Evolutionary conservation across 2,888 invertebrate species (phyloP), one percentile per base, ranked within the genome.

Genomic region (Ptychoptera contaminata): DNA sequence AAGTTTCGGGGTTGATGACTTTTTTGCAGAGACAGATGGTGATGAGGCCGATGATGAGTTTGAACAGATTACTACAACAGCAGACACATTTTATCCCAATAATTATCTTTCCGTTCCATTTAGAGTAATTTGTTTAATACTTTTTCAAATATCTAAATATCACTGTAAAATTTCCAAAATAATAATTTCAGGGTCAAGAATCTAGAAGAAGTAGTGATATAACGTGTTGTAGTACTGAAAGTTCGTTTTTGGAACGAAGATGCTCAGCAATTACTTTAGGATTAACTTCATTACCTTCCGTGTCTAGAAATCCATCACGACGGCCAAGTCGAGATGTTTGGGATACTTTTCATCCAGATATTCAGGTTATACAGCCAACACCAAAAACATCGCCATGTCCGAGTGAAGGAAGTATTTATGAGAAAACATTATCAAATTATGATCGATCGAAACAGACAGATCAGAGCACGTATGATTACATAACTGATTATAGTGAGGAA

Each of bases 181-280:
- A 15, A 32, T 12, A 16, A 39, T 37, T 47, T 10, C 46, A 65
- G 66, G 62, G 60, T 42, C 61, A 63, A 43, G 66, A 68, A 45
- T 65, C 72, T 9, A 64, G 85, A 37, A 73, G 86, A 40, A 73
- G 81, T 54, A 85, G 85, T 59, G 85, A 83, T 51, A 81, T 83
- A 55, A 86, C 86, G 30, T 85, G 84, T 63, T 86, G 85, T 53
- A 85, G 85, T 58, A 83, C 84, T 34, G 85, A 82, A 47, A 84
- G 84, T 60, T 84, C 84, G 46, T 86, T 85, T 58, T 69, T 86
- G 58, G 86, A 86, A 61, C 73, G 85, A 42, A 75, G 86, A 42
- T 83, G 82, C 51, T 85, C 85, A 15, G 81, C 84, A 36, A 78
- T 84, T 50, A 80, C 79, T 46, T 72, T 82, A 63, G 81, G 84